phyloP scores from a whole-genome alignment of 2,113 vertebrate species.

The Brienomyrus brachyistius region DNA sequence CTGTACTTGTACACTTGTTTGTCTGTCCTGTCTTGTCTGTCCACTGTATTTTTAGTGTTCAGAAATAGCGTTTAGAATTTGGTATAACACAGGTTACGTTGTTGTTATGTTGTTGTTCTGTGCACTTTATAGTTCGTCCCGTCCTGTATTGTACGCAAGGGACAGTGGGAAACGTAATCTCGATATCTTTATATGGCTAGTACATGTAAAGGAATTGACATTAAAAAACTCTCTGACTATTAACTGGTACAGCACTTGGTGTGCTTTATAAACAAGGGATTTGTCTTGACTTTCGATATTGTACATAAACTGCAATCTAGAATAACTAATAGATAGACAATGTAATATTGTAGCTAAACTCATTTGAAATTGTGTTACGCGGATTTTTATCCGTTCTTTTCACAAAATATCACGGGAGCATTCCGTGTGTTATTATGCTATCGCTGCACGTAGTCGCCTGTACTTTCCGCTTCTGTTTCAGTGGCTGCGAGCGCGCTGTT shows the following conservation, averaged over 20 bases:
- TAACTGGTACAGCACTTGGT: not conserved
- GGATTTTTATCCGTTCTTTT: not conserved
- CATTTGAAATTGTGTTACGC: not conserved
- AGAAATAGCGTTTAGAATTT: too few species aligned
- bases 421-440: not conserved
- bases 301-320: not conserved
- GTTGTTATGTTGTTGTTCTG: too few species aligned
- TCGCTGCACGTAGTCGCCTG: not conserved
- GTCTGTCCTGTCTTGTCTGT: too few species aligned
- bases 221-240: too few species aligned
- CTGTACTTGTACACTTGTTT: too few species aligned
- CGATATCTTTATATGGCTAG: too few species aligned
- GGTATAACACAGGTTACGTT: too few species aligned
- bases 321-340: not conserved
- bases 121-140: too few species aligned
- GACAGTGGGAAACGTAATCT: too few species aligned
- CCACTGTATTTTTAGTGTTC: too few species aligned
- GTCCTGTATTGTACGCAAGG: too few species aligned
- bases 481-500: not conserved
- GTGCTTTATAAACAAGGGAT: not conserved
- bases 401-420: not conserved
- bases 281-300: not conserved
- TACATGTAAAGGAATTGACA: too few species aligned
- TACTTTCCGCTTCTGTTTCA: not conserved
- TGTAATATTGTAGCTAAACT: not conserved